Conservation (phyloP, 1,140 invertebrate genomes). For the Tetragonula clypearis region DNA sequence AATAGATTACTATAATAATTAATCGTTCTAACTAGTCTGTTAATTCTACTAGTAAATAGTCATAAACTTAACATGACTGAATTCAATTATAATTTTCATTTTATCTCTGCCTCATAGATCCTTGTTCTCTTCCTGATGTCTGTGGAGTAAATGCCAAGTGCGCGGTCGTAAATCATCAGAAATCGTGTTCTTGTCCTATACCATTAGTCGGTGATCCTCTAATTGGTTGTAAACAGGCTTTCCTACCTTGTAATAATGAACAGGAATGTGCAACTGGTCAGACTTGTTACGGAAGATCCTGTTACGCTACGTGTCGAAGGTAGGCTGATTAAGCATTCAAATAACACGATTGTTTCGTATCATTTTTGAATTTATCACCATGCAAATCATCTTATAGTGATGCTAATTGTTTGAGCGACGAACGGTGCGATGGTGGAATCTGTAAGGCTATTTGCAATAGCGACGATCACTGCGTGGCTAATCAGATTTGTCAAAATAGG, state of each 20-base stretch:
- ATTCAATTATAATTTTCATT: not conserved
- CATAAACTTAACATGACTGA: not conserved
- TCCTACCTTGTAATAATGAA: conserved; percentile 84
- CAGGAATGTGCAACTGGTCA: conserved; percentile 86
- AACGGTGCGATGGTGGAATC: conserved; percentile 90
- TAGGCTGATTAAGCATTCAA: conserved; percentile 69
- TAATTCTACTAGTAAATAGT: not conserved
- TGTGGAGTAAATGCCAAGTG: conserved; percentile 93
- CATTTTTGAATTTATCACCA: not conserved
- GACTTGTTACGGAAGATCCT: conserved; percentile 88
- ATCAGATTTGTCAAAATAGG: conserved; percentile 93
- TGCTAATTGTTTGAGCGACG: conserved; percentile 90
- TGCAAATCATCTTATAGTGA: conserved; percentile 83
- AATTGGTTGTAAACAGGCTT: conserved; percentile 87
- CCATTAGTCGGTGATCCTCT: conserved; percentile 89
- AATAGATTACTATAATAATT: not conserved
- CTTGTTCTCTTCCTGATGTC: conserved; percentile 88
- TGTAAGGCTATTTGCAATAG: conserved; percentile 93
- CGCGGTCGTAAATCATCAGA: conserved; percentile 85
- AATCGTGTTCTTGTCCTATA: conserved; percentile 88
- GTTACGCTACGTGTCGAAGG: conserved; percentile 88
- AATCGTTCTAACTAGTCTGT: not conserved
- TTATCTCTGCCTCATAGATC: conserved; percentile 78
- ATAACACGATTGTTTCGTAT: not conserved
- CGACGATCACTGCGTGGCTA: conserved; percentile 89